Percentiles rank a stretch among this genome's conserved stretches.
Evolutionary conservation across 2,888 invertebrate genomes (phyloP).

Genomic region (Idaea biselata): DNA sequence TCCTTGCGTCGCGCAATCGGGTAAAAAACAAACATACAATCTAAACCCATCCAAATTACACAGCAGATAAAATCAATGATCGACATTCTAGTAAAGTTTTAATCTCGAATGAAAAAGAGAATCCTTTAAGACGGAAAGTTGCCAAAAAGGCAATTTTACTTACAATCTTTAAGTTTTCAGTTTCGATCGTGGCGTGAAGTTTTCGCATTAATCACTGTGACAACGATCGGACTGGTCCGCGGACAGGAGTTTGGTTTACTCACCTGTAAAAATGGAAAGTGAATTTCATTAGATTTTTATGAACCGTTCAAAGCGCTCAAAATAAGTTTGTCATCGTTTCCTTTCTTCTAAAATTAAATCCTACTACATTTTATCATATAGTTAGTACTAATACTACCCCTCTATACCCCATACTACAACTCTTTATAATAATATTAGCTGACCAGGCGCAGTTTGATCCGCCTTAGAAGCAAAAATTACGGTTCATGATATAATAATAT

Average conservation of each 20-base stretch:
- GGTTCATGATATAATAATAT: too few relatives aligned
- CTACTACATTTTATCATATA: too few relatives aligned
- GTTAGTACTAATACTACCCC: too few relatives aligned
- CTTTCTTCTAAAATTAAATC: not conserved
- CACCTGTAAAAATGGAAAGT: constrained; percentile 2
- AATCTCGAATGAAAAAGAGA: constrained; percentile 23
- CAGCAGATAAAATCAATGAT: not conserved
- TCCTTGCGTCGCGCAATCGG: too few relatives aligned
- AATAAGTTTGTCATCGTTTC: not conserved
- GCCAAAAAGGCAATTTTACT: constrained; percentile 26
- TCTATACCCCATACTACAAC: too few relatives aligned
- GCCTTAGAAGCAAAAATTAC: too few relatives aligned
- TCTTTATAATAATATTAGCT: too few relatives aligned
- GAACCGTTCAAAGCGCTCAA: not conserved
- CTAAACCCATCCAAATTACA: too few relatives aligned
- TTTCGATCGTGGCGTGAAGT: constrained; percentile 21
- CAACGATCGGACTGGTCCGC: constrained; percentile 28
- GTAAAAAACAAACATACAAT: too few relatives aligned
- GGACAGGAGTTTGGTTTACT: constrained; percentile 16
- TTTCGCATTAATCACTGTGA: constrained; percentile 31
- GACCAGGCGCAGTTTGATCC: too few relatives aligned
- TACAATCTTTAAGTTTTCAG: constrained; percentile 22
- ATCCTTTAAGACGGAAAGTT: constrained; percentile 17
- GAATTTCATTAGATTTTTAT: not conserved
- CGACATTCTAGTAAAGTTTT: not conserved